Evolutionary conservation across 2,888 invertebrate genomes (phyloP).

Genomic region (Xylota sylvarum): DNA sequence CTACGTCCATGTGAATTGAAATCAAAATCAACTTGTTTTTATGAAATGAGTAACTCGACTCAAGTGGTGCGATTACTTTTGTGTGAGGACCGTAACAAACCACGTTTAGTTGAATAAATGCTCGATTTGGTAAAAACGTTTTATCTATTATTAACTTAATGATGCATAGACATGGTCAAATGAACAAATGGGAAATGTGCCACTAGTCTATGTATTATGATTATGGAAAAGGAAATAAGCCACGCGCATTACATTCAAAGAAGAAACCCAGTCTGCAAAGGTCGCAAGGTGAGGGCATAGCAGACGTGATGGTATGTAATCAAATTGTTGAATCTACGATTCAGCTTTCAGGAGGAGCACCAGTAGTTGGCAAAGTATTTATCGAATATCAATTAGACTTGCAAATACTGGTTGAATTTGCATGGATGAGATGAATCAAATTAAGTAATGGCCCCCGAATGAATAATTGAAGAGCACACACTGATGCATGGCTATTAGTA

Average conservation of each 20-base stretch:
- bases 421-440: neutral
- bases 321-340: neutral
- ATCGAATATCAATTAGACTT: neutral
- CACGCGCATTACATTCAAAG: neutral
- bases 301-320: neutral
- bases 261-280: neutral
- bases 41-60: too few species aligned
- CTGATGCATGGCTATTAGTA: neutral
- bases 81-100: neutral
- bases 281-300: neutral
- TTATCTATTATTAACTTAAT: neutral
- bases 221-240: neutral
- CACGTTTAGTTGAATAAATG: neutral
- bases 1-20: neutral
- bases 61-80: neutral
- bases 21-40: too few species aligned
- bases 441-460: neutral
- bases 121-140: neutral
- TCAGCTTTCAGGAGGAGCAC: neutral
- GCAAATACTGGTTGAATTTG: neutral
- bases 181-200: neutral
- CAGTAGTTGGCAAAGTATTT: neutral
- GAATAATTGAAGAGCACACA: neutral
- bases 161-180: slow-evolving; percentile 3
- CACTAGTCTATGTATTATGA: neutral